phyloP scores from a whole-genome alignment of 2,888 invertebrate genomes.

The Entomobrya proxima region DNA sequence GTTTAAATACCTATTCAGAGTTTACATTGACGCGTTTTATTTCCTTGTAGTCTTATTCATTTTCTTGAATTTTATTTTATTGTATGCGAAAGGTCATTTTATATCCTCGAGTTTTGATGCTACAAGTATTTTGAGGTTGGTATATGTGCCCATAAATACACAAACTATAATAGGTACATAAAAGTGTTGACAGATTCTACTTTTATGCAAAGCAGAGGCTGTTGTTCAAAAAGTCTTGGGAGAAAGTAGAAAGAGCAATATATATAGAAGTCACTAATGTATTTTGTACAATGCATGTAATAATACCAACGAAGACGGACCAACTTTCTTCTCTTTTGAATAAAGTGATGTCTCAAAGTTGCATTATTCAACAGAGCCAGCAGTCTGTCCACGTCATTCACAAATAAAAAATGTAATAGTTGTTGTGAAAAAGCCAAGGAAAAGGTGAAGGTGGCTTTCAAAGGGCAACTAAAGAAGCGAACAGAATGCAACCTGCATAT shows the following conservation, averaged over 20 bases:
- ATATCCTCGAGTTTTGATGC: background rate
- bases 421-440: constrained; percentile 34
- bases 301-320: constrained; percentile 23
- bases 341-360: constrained; percentile 52
- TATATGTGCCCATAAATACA: background rate
- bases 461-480: constrained; percentile 23
- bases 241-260: background rate
- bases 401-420: constrained; percentile 49
- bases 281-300: background rate
- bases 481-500: constrained; percentile 51
- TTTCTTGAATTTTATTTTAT: background rate
- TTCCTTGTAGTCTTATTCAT: background rate
- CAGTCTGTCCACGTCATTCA: constrained; percentile 59
- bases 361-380: constrained; percentile 50
- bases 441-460: constrained; percentile 5
- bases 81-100: background rate
- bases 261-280: constrained; percentile 1
- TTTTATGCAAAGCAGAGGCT: background rate
- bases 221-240: background rate
- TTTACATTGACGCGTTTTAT: background rate
- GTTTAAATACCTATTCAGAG: background rate
- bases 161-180: background rate
- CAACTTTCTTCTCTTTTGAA: constrained; percentile 37
- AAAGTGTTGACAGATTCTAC: constrained; percentile 35
- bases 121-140: background rate